Conservation (phyloP, 2,888 invertebrate genomes). For the Andricus quercusramuli region DNA sequence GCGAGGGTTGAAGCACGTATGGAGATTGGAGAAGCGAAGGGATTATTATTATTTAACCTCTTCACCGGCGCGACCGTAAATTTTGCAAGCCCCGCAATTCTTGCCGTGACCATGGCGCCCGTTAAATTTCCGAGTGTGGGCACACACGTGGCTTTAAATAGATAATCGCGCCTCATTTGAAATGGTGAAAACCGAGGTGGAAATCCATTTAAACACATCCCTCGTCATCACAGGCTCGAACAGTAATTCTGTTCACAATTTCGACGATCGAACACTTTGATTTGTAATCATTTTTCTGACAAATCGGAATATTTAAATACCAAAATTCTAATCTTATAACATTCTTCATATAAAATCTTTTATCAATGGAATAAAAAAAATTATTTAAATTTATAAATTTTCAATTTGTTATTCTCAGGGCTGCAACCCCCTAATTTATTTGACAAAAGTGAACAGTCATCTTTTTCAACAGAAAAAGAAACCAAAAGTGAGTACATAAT, state of each 20-base stretch:
- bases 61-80: conserved; percentile 45
- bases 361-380: no score
- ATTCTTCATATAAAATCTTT: no score
- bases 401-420: no score
- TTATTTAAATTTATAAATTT: no score
- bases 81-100: conserved; percentile 44
- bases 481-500: no score
- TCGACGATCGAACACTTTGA: conserved; percentile 1
- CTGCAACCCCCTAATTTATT: no score
- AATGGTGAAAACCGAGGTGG: conserved; percentile 31
- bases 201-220: conserved; percentile 21
- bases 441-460: no score
- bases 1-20: conserved; percentile 46
- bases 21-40: conserved; percentile 19
- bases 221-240: neutral
- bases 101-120: conserved; percentile 33
- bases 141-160: conserved; percentile 38
- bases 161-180: conserved; percentile 37
- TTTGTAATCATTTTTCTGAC: neutral
- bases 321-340: no score
- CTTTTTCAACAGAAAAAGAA: no score
- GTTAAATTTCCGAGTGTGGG: conserved; percentile 38
- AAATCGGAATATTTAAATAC: neutral
- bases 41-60: conserved; percentile 47
- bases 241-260: neutral